Evolutionary conservation across 2,113 vertebrate species (phyloP).

Genomic region (Atractosteus spatula): DNA sequence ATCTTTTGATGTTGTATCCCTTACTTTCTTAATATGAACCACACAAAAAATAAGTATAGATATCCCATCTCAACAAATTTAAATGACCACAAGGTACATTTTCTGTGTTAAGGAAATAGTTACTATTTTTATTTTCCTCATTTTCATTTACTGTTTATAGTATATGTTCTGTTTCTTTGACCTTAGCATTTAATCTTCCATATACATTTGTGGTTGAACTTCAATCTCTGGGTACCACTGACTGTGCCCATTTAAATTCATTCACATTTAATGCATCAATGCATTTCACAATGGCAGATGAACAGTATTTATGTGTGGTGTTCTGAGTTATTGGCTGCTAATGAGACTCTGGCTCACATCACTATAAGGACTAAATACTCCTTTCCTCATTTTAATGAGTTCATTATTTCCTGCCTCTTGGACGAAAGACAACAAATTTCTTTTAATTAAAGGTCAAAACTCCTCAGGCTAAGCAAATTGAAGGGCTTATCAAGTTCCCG

Average conservation of each 20-base stretch:
- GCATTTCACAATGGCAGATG: conserved; percentile 68
- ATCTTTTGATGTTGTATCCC: too few relatives aligned
- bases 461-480: conserved; percentile 60
- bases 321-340: conserved; percentile 76
- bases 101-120: too few relatives aligned
- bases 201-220: neutral
- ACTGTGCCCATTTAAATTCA: conserved; percentile 63
- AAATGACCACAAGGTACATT: too few relatives aligned
- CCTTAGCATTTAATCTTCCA: too few relatives aligned
- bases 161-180: too few relatives aligned
- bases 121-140: too few relatives aligned
- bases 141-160: too few relatives aligned
- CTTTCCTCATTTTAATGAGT: conserved; percentile 89
- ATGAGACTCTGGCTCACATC: conserved; percentile 65
- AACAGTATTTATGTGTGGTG: conserved; percentile 74
- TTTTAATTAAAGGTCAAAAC: conserved; percentile 82
- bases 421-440: conserved; percentile 84
- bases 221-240: neutral
- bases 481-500: conserved; percentile 63
- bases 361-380: conserved; percentile 73
- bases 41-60: too few relatives aligned
- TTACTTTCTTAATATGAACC: too few relatives aligned
- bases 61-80: too few relatives aligned
- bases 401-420: conserved; percentile 91
- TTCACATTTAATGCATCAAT: conserved; percentile 72